Conservation (phyloP, 2,113 vertebrate genomes). For the Pygoscelis adeliae region DNA sequence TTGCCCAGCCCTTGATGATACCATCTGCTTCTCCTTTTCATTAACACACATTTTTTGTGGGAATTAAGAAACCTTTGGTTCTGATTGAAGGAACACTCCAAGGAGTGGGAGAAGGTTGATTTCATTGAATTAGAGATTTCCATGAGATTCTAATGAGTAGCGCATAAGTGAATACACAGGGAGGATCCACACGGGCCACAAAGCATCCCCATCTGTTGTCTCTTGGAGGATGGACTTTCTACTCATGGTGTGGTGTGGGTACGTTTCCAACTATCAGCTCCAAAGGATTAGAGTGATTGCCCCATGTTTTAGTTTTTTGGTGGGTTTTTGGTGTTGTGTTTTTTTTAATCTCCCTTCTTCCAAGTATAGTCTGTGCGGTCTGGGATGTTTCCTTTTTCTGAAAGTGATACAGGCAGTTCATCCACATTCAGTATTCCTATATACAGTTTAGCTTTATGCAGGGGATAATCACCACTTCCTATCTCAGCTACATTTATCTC, state of each 20-base stretch:
- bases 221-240: neutral
- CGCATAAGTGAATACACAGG: neutral
- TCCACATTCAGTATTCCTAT: neutral
- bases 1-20: neutral
- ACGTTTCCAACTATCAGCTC: neutral
- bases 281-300: neutral
- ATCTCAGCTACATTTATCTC: neutral
- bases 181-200: accelerated
- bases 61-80: neutral
- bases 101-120: neutral
- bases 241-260: neutral
- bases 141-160: neutral
- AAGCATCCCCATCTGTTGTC: neutral
- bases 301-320: neutral
- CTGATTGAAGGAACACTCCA: neutral
- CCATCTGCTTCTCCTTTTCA: neutral
- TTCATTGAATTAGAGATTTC: neutral
- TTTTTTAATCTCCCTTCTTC: neutral
- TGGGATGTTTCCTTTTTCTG: neutral
- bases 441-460: neutral
- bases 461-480: neutral
- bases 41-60: neutral
- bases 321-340: neutral
- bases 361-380: neutral
- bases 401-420: neutral